phyloP scores from a whole-genome alignment of 2,888 invertebrate genomes.

The Oscheius sp. region DNA sequence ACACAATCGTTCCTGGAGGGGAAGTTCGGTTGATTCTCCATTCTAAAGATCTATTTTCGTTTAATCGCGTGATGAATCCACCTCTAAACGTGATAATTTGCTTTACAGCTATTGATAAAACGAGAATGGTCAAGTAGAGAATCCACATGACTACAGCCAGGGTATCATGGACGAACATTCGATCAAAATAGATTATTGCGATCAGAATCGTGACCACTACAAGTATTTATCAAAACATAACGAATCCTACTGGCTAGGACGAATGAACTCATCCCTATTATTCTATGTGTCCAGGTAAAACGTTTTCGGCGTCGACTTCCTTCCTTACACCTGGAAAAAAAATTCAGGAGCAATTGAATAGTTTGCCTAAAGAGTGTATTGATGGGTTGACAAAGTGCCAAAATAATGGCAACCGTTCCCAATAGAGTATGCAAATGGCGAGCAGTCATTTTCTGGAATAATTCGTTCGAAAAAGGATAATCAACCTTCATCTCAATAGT shows the following conservation, averaged over 20 bases:
- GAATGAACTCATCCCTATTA: background rate
- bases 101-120: background rate
- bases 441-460: background rate
- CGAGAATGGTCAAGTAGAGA: background rate
- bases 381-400: conserved; percentile 9
- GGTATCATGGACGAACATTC: background rate
- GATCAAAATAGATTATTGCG: background rate
- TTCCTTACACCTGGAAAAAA: conserved; percentile 13
- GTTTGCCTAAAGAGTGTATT: conserved; percentile 15
- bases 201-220: conserved; percentile 8
- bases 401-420: conserved; percentile 5
- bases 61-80: background rate
- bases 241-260: background rate
- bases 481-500: background rate
- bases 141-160: conserved; percentile 6
- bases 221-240: background rate
- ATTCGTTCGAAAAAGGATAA: background rate
- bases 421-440: background rate
- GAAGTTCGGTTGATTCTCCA: background rate
- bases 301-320: conserved; percentile 4
- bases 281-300: conserved; percentile 11
- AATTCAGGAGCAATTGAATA: background rate
- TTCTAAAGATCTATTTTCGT: conserved; percentile 7
- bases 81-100: background rate
- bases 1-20: conserved; percentile 8